These are phyloP conservation scores for Harpalus rufipes DNA, from an alignment of 2,888 invertebrate species.

Conservation along the genomic window DNA sequence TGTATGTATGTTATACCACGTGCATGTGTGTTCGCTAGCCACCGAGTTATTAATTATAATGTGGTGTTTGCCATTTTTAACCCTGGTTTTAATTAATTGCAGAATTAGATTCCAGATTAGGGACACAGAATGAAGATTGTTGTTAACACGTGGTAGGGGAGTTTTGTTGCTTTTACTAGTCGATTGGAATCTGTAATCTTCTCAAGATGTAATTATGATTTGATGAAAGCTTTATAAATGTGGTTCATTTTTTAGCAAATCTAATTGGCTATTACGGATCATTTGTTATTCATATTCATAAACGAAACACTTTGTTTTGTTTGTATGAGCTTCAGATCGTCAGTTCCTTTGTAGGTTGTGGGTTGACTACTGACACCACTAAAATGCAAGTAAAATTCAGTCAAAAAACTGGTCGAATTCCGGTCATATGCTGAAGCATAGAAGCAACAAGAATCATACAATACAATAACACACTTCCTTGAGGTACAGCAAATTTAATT, in stretches of 20 bases:
- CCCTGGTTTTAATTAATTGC: constrained; percentile 44
- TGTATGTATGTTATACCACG: neutral
- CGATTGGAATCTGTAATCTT: constrained; percentile 35
- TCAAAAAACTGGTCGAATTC: no score
- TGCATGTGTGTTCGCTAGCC: constrained; percentile 9
- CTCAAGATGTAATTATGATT: constrained; percentile 42
- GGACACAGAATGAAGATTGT: neutral
- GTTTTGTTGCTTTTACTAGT: constrained; percentile 4
- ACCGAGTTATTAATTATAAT: constrained; percentile 50
- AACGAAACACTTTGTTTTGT: neutral
- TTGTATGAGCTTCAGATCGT: neutral
- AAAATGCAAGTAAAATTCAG: no score
- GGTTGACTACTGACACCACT: no score
- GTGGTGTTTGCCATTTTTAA: constrained; percentile 50
- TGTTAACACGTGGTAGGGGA: constrained; percentile 29
- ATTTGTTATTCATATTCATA: constrained; percentile 1
- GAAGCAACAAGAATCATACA: no score
- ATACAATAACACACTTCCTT: no score
- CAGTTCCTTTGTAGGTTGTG: no score
- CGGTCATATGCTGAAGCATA: no score
- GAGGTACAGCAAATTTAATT: no score
- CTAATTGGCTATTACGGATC: neutral
- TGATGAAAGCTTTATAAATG: neutral
- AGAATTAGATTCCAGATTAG: constrained; percentile 43
- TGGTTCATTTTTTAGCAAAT: neutral